Base-by-base conservation (phyloP, 2,888 invertebrate genomes). In the Dryobotodes eremita region DNA sequence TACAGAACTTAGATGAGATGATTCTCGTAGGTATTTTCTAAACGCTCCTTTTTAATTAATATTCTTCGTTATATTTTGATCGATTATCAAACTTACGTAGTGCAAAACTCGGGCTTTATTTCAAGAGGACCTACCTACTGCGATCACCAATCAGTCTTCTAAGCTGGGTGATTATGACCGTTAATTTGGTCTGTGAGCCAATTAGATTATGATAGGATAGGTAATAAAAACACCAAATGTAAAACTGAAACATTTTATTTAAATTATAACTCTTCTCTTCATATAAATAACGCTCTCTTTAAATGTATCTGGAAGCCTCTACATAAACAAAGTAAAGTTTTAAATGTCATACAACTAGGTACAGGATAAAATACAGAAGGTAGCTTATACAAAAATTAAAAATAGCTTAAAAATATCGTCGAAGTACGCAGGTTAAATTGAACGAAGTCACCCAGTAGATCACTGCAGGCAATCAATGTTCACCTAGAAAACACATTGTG, bases 221-320 rank as follows among this genome's bases (percentile, higher is more conserved):
- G n/a, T 80, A 93, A 92, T 92, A 83, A 94, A 92, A 93, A 88
- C 88, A 83, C 36, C 69, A 82, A 84, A 85, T 36, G 10, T 92
- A 92, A 91, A 95, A 96, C 95, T 95, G 94, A 96, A 95, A 95
- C 95, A 94, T 94, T 95, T 96, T 95, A 95, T 94, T 95, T 94
- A 95, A 95, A 94, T 94, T 94, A 95, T 94, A 96, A 95, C 92
- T 94, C 92, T 93, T 92, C 90, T 89, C 69, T 80, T 95, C 92
- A 94, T 95, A 95, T 96, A 96, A 95, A 96, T 96, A 95, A 95
- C 93, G 94, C 92, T 96, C 94, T 95, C 84, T 94, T 95, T 93
- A 92, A 92, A 93, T 92, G 89, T 93, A 95, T 95, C 91, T 96
- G 96, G 96, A 97, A 97, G 96, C 96, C 96, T 96, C 96, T 96